Evolutionary conservation across 2,113 vertebrate genomes (phyloP), one percentile per base, ranked within the genome.

Genomic region (Plotosus lineatus): DNA sequence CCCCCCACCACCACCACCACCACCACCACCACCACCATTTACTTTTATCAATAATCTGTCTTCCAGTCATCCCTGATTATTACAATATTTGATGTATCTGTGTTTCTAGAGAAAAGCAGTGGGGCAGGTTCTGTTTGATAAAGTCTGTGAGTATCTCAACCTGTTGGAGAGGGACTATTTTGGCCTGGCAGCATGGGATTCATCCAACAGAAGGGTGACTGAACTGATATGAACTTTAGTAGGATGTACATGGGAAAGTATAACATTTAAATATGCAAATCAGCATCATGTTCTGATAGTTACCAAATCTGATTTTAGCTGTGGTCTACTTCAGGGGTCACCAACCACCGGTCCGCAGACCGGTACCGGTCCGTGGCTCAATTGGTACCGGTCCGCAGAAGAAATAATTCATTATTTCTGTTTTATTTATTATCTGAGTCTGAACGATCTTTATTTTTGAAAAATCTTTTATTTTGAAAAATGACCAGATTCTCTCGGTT

Each of bases 81-180:
- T 23, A 26, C 11, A 44, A n/a, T 5, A 69, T 69, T 44, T 36
- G 50, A 23, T 55, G 42, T 69, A 46, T 40, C 40, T 79, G 36
- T 55, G 48, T 83, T 85, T 92, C 55, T 89, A 99, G 98, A 99
- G 96, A 95, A 95, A 98, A 6, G 94, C 95, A 55, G 96, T 96
- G 89, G 97, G 94, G n/a, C 96, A 97, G 80, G 96, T 98, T 78
- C 92, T 99, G 7, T 91, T 98, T 69, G 93, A 92, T 60, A 95
- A 95, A 88, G 97, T 99, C 75, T 98, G 94, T 23, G 95, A 97
- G 80, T 95, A 99, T 79, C 94, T 98, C 88, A 96, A 98, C 89
- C 95, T 99, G 56, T 88, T 99, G 91, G 98, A 99, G 92, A 97
- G 95, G 86, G 98, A 98, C 90, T 99, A 99, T 89, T 99, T 95